These are phyloP conservation scores for Spatula clypeata DNA, from an alignment of 2,797 vertebrate species.

Conservation along the genomic window DNA sequence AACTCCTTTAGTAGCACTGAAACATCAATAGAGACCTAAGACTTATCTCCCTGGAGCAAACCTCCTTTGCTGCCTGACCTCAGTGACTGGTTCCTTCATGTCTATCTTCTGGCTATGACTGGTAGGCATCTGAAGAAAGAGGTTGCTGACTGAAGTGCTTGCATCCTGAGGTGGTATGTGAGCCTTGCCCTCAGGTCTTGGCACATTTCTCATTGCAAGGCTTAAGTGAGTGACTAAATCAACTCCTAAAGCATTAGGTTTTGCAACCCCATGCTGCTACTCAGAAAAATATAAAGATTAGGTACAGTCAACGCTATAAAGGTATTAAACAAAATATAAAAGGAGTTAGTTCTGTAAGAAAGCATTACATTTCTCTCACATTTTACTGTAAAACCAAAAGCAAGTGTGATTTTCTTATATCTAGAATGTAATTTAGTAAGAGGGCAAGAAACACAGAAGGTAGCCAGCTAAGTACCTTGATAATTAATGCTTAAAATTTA, in stretches of 20 bases:
- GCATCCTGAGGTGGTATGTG: constrained; percentile 47
- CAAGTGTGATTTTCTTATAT: neutral
- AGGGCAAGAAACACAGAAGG: neutral
- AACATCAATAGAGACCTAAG: constrained; percentile 9
- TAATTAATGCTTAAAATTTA: neutral
- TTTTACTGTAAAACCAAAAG: neutral
- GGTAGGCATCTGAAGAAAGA: constrained; percentile 48
- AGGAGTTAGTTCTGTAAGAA: neutral
- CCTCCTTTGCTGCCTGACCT: constrained; percentile 75
- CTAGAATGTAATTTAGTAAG: neutral
- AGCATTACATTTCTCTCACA: neutral
- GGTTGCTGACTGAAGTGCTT: constrained; percentile 50
- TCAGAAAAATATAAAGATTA: constrained; percentile 49
- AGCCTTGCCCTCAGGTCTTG: constrained; percentile 71
- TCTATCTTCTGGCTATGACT: constrained; percentile 68
- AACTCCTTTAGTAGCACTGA: neutral
- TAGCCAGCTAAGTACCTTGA: neutral
- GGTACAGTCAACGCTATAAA: neutral
- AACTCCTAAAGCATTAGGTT: constrained; percentile 63
- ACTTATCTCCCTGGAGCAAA: constrained; percentile 76
- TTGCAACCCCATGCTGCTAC: constrained; percentile 48
- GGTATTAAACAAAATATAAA: neutral
- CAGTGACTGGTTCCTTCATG: constrained; percentile 71
- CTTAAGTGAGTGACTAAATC: constrained; percentile 60
- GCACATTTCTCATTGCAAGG: constrained; percentile 49